phyloP scores from a whole-genome alignment of 1,140 invertebrate species.

The Drosophila bocki region DNA sequence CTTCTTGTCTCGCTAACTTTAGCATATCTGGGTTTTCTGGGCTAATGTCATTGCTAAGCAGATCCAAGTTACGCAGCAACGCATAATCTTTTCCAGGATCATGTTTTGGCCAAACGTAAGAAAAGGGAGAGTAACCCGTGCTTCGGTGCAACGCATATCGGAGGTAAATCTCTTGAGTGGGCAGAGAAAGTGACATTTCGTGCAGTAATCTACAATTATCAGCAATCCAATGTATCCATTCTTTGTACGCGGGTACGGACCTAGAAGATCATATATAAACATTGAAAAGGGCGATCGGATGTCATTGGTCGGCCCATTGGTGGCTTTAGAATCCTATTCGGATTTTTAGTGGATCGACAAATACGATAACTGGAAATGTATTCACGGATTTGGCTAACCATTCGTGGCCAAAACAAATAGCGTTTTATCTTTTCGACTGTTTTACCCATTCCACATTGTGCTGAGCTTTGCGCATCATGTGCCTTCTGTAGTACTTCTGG shows the following conservation, averaged over 20 bases:
- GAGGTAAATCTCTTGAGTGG: not conserved
- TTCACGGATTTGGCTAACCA: not conserved
- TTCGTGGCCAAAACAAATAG: not conserved
- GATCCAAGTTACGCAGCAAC: not conserved
- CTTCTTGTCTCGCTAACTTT: too few relatives aligned
- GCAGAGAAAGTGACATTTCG: slow-evolving; percentile 1
- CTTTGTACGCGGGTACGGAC: not conserved
- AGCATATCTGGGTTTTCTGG: too few relatives aligned
- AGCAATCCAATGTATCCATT: not conserved
- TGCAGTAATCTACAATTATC: not conserved
- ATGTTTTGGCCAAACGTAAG: not conserved
- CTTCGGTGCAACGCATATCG: not conserved
- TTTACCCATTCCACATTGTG: not conserved
- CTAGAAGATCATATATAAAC: slow-evolving; percentile 6
- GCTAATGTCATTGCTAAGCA: not conserved
- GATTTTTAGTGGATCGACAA: not conserved
- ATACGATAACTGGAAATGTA: not conserved
- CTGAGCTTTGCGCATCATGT: not conserved
- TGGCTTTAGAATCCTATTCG: too few relatives aligned
- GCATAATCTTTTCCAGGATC: not conserved
- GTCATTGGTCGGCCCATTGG: not conserved
- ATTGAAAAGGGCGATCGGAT: slow-evolving; percentile 3
- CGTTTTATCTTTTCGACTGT: not conserved
- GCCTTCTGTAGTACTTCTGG: not conserved
- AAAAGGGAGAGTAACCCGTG: not conserved